Evolutionary conservation across 2,797 vertebrate species (phyloP).

Genomic region (Carduelis carduelis): DNA sequence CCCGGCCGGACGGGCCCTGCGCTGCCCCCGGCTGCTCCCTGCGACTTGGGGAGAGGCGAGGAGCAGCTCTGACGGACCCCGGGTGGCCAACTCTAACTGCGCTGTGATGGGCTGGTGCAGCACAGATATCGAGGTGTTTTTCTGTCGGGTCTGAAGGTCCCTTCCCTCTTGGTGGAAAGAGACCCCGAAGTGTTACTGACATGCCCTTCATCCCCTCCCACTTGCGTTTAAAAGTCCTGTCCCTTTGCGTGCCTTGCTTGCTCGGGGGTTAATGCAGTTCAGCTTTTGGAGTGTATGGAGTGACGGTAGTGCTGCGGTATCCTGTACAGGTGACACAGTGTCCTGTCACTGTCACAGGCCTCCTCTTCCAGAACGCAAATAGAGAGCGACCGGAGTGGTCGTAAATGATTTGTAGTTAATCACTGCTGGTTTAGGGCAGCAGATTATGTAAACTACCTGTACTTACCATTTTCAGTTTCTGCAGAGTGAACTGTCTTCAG

Average conservation of each 20-base stretch:
- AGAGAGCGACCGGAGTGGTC: background rate
- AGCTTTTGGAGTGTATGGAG: accelerated
- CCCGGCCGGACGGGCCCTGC: conserved; percentile 20
- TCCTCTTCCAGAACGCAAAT: background rate
- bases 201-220: accelerated
- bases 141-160: background rate
- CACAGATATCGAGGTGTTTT: accelerated
- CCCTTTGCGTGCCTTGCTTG: background rate
- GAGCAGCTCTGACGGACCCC: background rate
- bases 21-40: background rate
- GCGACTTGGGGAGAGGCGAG: too few species aligned
- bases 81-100: accelerated
- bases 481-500: background rate
- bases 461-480: accelerated
- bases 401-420: background rate
- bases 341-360: background rate
- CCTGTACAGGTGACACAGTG: accelerated
- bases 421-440: too few species aligned
- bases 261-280: background rate
- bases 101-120: background rate
- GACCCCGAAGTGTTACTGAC: background rate
- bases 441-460: accelerated
- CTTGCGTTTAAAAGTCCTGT: background rate
- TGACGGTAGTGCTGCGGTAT: accelerated
- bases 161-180: background rate